Evolutionary conservation across 1,140 invertebrate genomes (phyloP), one percentile per base, ranked within the genome.

Genomic region (Dendroctonus valens): DNA sequence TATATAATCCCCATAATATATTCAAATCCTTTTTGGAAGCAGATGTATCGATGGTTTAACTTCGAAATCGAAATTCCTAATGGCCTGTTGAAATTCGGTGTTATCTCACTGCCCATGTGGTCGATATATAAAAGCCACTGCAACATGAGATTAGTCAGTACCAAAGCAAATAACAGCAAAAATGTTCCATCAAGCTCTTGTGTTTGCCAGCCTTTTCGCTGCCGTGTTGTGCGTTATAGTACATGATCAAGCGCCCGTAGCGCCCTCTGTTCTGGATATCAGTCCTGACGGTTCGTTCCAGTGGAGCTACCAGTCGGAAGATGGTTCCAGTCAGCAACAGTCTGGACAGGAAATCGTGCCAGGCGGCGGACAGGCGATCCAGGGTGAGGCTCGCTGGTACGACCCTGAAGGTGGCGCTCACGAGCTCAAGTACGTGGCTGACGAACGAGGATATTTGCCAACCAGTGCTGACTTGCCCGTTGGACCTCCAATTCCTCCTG

Each of bases 341-440:
- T 12, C 8, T 6, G 60, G 60, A 41, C 11, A 48, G 7, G 37
- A 44, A 12, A 46, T 37, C 65, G 70, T 83, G 46, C 78, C 82
- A 11, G 73, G 68, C n/a, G 75, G 79, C 39, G 81, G 76, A 66
- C 81, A 85, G 58, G 84, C 85, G 0, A 83, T 86, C 68, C 74
- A 79, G 15, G 87, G 87, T 2, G 83, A 83, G 2, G 89, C 85
- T 74, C 83, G 84, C 11, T 90, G 87, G 73, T 84, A 82, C 7
- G 85, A 84, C 62, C 85, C 86, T 8, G 84, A 87, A 65, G 86
- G 86, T 7, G 81, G 81, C 38, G 69, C 81, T 7, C 82, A 87
- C 62, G 77, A 76, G 42, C 73, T 87, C 7, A 81, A 55, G 2
- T 86, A 84, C 68, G 81, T 79, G n/a, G 84, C 85, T 15, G 84